Base-by-base conservation (phyloP, 2,797 vertebrate genomes). In the Chelonia mydas region DNA sequence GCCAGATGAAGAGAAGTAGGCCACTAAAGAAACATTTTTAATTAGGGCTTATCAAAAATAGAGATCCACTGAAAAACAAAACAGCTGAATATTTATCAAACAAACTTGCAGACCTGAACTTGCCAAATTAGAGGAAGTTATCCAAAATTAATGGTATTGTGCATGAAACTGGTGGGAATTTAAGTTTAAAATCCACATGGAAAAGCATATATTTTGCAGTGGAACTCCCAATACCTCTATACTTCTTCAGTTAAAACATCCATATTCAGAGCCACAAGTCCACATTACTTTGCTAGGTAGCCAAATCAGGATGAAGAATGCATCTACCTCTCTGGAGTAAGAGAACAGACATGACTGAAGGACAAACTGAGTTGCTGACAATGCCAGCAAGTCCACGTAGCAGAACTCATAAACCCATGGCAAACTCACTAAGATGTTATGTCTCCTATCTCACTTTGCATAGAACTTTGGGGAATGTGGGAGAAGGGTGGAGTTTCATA, bases 401-500 rank as follows among this genome's bases (percentile, higher is more conserved):
- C 68, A 87, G 85, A 94, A 78, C 1, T 68, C 17, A 65, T 16
- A 92, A 86, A 27, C n/a, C 49, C 90, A 45, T 45, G 85, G 51
- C 68, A 94, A 95, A 93, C 6, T 76, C 68, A 84, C 81, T 25
- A 93, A 77, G 83, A 33, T 95, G 37, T 83, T 89, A 81, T 76
- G 21, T 59, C 7, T 89, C 54, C 76, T n/a, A 65, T 11, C 85
- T 86, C 45, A 91, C 25, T 93, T 95, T n/a, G 50, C 49, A 83
- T 59, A 86, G 81, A 1, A 2, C 49, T 81, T 74, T 84, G n/a
- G 81, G 81, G 55, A 95, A 84, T 2, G 5, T 37, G 72, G 16
- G 31, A 53, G 41, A 84, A 91, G 61, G 59, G 17, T 3, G 6
- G 11, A 90, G 31, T 93, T 90, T 97, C 0, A 65, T 5, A 88